Percentiles rank a stretch among this genome's conserved stretches.
These are phyloP conservation scores for Hippocampus comes DNA, from an alignment of 2,113 vertebrate species.

Conservation along the genomic window DNA sequence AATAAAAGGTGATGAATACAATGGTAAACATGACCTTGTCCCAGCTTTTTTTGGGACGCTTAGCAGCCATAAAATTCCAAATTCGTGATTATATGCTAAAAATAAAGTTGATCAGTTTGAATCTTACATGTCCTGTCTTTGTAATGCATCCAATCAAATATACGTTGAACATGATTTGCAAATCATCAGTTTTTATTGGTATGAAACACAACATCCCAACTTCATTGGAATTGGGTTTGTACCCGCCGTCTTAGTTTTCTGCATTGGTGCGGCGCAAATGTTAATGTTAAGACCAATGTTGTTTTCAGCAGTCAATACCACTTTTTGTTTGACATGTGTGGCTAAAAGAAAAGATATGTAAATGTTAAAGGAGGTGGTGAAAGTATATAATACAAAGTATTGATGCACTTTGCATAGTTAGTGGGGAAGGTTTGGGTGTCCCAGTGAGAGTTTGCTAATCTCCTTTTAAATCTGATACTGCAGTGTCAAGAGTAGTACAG, in stretches of 20 bases:
- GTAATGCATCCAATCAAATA: no score
- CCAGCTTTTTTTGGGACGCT: no score
- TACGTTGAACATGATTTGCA: no score
- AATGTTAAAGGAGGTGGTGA: constrained; percentile 24
- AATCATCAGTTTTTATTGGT: no score
- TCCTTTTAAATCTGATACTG: constrained; percentile 26
- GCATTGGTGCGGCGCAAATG: constrained; percentile 19
- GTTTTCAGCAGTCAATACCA: constrained; percentile 18
- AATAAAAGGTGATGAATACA: no score
- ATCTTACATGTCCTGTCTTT: no score
- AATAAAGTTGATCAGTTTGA: no score
- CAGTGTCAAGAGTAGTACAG: constrained; percentile 1
- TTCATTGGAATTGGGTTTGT: background rate
- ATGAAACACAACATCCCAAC: no score
- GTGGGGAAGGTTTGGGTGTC: constrained; percentile 17
- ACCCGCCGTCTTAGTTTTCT: constrained; percentile 35
- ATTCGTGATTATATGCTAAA: no score
- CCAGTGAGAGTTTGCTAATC: constrained; percentile 19
- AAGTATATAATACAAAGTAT: constrained; percentile 59
- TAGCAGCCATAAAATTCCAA: no score
- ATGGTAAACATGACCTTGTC: no score
- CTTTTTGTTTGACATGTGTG: constrained; percentile 22
- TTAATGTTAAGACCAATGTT: constrained; percentile 4
- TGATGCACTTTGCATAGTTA: constrained; percentile 59
- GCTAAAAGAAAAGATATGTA: constrained; percentile 15